phyloP scores from a whole-genome alignment of 2,797 vertebrate species.

The Propithecus perrieri region DNA sequence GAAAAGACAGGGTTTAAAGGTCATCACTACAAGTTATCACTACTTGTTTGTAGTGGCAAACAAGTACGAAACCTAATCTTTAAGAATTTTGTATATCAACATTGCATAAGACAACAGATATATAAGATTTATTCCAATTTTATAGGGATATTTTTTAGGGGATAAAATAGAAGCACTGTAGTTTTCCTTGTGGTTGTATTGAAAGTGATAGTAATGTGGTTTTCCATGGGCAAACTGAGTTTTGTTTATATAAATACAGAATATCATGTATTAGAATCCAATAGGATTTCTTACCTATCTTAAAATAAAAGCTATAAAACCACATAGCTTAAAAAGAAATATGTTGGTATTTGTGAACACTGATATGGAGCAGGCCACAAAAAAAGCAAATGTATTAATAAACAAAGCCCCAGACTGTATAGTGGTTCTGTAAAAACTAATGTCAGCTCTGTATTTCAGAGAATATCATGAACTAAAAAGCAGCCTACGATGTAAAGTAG shows the following conservation, averaged over 20 bases:
- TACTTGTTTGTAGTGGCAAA: background rate
- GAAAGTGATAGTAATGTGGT: background rate
- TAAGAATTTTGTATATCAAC: background rate
- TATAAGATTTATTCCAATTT: background rate
- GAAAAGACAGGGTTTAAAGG: background rate
- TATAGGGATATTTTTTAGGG: background rate
- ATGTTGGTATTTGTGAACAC: conserved; percentile 10
- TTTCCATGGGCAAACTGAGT: background rate
- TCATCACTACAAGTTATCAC: background rate
- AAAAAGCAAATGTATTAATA: background rate
- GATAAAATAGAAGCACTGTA: background rate
- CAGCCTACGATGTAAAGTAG: background rate
- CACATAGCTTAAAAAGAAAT: conserved; percentile 11
- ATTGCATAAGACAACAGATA: background rate
- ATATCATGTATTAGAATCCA: background rate
- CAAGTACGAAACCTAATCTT: background rate
- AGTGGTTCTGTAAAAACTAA: background rate
- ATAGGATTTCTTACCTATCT: background rate
- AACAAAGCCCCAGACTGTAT: background rate
- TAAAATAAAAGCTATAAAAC: conserved; percentile 38
- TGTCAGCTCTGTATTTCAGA: background rate
- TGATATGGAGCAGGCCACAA: background rate
- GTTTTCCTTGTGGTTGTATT: background rate
- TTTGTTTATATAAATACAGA: conserved; percentile 41
- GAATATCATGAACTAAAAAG: background rate